These are phyloP conservation scores for Megalops atlanticus DNA, from an alignment of 2,113 vertebrate genomes.

Conservation along the genomic window DNA sequence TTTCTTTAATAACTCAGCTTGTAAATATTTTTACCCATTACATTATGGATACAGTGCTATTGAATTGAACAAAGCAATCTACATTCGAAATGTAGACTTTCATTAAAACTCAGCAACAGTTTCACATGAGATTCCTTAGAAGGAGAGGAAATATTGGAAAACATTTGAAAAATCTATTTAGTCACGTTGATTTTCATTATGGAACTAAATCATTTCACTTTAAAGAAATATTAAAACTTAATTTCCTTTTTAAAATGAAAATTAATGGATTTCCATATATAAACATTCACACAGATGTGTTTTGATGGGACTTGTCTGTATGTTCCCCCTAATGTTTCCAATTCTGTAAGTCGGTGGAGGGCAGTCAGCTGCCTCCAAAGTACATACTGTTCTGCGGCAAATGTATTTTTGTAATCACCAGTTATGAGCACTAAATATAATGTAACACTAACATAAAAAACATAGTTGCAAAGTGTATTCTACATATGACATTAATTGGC, in stretches of 20 bases:
- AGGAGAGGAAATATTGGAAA: background rate
- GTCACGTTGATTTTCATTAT: background rate
- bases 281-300: background rate
- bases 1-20: background rate
- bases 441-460: conserved; percentile 28
- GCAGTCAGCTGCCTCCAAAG: background rate
- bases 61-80: background rate
- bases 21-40: background rate
- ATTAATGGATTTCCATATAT: background rate
- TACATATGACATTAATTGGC: conserved; percentile 7
- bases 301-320: background rate
- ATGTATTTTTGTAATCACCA: conserved; percentile 34
- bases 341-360: background rate
- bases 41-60: background rate
- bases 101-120: conserved; percentile 14
- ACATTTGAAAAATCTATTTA: conserved; percentile 19
- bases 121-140: background rate
- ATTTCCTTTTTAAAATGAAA: background rate
- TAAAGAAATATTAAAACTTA: background rate
- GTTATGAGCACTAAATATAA: conserved; percentile 16
- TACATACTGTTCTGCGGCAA: conserved; percentile 21
- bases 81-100: background rate
- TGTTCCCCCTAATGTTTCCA: background rate
- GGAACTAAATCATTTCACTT: conserved; percentile 3
- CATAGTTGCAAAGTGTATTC: conserved; percentile 23